Conservation (phyloP, 2,888 invertebrate genomes). For the Drosophila lutescens region DNA sequence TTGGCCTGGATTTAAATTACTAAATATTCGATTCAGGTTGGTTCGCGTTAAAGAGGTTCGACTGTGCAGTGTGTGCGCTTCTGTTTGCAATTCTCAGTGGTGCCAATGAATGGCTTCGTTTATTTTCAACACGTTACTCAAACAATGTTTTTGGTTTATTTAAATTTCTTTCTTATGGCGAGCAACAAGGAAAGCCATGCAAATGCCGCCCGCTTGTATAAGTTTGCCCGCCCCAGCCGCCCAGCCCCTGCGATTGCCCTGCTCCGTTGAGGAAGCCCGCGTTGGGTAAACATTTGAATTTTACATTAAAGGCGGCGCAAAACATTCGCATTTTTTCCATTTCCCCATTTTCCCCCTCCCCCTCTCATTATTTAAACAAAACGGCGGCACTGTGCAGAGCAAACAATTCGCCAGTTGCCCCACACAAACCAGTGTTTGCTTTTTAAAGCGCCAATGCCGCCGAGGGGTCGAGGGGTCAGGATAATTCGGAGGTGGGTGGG, state of each 20-base stretch:
- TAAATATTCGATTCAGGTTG: slow-evolving; percentile 1
- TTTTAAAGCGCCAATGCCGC: slow-evolving; percentile 73
- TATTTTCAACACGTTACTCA: slow-evolving; percentile 78
- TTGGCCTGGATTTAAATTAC: background rate
- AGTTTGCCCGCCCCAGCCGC: slow-evolving; percentile 34
- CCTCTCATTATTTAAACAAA: slow-evolving; percentile 71
- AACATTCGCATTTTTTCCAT: slow-evolving; percentile 70
- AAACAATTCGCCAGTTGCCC: slow-evolving; percentile 59
- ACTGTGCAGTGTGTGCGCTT: slow-evolving; percentile 22
- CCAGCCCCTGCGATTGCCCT: background rate
- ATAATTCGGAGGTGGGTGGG: background rate
- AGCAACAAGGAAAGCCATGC: slow-evolving; percentile 72
- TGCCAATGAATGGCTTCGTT: slow-evolving; percentile 76
- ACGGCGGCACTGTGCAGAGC: slow-evolving; percentile 71
- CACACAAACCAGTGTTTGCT: slow-evolving; percentile 52
- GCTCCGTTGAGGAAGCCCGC: slow-evolving; percentile 65
- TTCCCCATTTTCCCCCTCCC: background rate
- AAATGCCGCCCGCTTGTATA: slow-evolving; percentile 69
- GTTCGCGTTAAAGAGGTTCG: slow-evolving; percentile 5
- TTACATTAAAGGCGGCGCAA: slow-evolving; percentile 75
- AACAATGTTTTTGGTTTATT: slow-evolving; percentile 79
- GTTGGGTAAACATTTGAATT: slow-evolving; percentile 77
- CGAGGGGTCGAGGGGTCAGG: slow-evolving; percentile 1
- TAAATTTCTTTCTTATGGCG: slow-evolving; percentile 76
- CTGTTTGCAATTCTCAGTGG: slow-evolving; percentile 62